phyloP scores from a whole-genome alignment of 1,140 invertebrate genomes.

The Zaprionus taronus region DNA sequence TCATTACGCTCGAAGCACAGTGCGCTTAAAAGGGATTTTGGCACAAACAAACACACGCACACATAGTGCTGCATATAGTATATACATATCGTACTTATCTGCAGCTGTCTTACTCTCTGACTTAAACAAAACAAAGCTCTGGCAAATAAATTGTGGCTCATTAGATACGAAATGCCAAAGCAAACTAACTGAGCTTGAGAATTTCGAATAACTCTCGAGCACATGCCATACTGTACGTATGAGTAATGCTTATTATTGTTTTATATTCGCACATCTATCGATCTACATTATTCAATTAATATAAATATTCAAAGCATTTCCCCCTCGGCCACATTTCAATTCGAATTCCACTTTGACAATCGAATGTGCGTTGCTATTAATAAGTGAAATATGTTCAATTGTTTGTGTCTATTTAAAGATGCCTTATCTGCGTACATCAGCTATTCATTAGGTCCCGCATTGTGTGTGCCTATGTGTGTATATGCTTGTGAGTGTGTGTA shows the following conservation, averaged over 20 bases:
- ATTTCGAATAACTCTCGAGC: neutral
- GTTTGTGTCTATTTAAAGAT: neutral
- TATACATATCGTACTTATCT: neutral
- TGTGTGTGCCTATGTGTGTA: neutral
- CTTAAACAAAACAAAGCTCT: neutral
- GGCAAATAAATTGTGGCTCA: slow-evolving; percentile 1
- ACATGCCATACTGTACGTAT: neutral
- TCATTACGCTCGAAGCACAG: slow-evolving; percentile 36
- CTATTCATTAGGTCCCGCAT: neutral
- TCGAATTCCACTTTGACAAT: neutral
- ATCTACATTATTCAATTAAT: neutral
- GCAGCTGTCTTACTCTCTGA: neutral
- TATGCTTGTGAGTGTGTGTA: neutral
- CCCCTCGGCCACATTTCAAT: neutral
- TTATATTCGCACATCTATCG: neutral
- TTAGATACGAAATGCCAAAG: neutral
- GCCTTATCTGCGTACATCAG: neutral
- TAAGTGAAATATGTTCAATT: neutral
- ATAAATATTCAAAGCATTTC: neutral
- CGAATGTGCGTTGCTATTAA: neutral
- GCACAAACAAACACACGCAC: neutral
- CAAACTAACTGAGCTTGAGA: neutral
- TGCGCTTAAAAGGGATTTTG: slow-evolving; percentile 7
- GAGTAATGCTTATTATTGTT: neutral
- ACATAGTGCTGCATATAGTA: neutral